Percentiles rank a stretch among this genome's conserved stretches.
phyloP scores from a whole-genome alignment of 37 sponge, comb jelly and placozoan genomes.

The Hexactinellida sp. region DNA sequence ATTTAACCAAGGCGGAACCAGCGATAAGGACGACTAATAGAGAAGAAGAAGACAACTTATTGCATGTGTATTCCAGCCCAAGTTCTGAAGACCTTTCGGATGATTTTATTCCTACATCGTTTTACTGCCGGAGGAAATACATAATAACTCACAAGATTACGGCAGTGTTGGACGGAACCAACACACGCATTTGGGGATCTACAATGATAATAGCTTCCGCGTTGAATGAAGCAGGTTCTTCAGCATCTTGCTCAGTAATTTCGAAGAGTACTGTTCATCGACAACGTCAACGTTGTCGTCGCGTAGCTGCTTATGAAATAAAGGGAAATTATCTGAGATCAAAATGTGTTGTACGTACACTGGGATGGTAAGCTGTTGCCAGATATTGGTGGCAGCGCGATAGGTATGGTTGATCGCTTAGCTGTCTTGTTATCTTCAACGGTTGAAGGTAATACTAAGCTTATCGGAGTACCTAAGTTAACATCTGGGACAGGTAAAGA shows the following conservation, averaged over 20 bases:
- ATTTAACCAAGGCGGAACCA: too few relatives aligned
- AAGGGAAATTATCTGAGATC: not conserved
- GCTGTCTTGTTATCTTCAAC: not conserved
- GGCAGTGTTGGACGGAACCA: not conserved
- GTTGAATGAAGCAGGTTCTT: not conserved
- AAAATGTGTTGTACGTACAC: not conserved
- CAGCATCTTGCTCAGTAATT: not conserved
- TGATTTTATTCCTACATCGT: too few relatives aligned
- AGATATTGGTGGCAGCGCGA: not conserved
- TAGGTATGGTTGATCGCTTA: not conserved
- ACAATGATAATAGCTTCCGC: not conserved
- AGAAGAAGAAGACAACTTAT: too few relatives aligned
- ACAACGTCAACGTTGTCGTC: too few relatives aligned
- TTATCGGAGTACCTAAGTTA: not conserved
- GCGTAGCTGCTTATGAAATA: not conserved
- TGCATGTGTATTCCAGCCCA: too few relatives aligned
- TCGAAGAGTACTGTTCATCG: not conserved
- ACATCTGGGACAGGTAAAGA: not conserved
- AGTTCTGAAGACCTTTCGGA: too few relatives aligned
- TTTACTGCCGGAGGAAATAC: too few relatives aligned
- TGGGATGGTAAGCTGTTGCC: not conserved
- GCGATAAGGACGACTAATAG: too few relatives aligned
- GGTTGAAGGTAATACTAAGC: not conserved
- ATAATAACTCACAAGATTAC: too few relatives aligned
- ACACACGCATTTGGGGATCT: not conserved